Evolutionary conservation across 2,113 vertebrate species (phyloP).

Genomic region (Anoura caudifer): DNA sequence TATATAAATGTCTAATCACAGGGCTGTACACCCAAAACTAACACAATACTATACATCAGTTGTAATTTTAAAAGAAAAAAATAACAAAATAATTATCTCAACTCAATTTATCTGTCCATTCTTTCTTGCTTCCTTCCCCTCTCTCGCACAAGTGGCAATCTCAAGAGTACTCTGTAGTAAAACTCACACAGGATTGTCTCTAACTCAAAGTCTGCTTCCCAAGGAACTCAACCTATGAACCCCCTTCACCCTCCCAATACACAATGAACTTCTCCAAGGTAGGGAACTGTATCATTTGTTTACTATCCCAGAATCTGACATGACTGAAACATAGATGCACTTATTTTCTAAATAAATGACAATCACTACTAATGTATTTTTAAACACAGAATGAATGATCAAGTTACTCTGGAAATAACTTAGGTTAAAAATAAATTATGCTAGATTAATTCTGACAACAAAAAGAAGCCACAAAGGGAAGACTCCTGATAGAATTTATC

Average conservation of each 20-base stretch:
- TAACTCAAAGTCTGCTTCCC: not conserved
- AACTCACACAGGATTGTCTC: not conserved
- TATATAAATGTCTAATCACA: not conserved
- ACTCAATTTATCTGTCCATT: not conserved
- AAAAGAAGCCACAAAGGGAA: not conserved
- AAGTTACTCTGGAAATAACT: not conserved
- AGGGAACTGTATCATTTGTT: not conserved
- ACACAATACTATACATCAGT: not conserved
- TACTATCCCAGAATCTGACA: not conserved
- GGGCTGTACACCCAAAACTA: not conserved
- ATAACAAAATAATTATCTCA: not conserved
- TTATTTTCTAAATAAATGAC: slow-evolving; percentile 5
- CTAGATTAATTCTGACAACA: not conserved
- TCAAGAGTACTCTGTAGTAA: not conserved
- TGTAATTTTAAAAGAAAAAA: not conserved
- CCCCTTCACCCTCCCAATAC: not conserved
- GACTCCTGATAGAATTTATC: not conserved
- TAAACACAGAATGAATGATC: not conserved
- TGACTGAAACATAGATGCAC: not conserved
- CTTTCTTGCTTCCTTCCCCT: not conserved
- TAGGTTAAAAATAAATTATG: not conserved
- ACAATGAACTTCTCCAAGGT: not conserved
- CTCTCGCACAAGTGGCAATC: not conserved
- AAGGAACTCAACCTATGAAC: not conserved
- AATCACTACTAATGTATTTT: not conserved